Evolutionary conservation across 2,797 vertebrate species (phyloP).

Genomic region (Ctenopoma kingsleyae): DNA sequence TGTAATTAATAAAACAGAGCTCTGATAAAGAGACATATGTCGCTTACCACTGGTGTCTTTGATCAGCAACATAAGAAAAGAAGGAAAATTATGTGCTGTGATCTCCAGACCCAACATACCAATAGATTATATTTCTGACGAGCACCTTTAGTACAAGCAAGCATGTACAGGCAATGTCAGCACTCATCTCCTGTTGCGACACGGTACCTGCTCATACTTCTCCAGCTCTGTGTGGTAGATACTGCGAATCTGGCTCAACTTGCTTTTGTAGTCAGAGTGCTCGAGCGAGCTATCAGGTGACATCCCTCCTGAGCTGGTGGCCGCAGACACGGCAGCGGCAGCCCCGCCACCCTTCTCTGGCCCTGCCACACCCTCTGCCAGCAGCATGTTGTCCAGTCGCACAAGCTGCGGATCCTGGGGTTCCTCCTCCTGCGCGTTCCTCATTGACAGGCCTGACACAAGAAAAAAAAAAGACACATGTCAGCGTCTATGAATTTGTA

Average conservation of each 20-base stretch:
- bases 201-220: conserved; percentile 94
- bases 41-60: background rate
- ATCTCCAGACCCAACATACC: conserved; percentile 56
- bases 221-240: conserved; percentile 97
- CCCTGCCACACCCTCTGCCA: conserved; percentile 94
- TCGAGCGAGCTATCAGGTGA: conserved; percentile 95
- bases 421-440: conserved; percentile 92
- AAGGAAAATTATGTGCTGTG: conserved; percentile 9
- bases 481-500: conserved; percentile 6
- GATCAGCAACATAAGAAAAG: conserved; percentile 15
- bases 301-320: conserved; percentile 91
- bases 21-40: background rate
- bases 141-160: conserved; percentile 61
- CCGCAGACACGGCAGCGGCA: conserved; percentile 90
- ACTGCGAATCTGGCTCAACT: conserved; percentile 94
- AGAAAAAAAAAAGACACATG: conserved; percentile 2
- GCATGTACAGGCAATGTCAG: conserved; percentile 68
- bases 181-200: conserved; percentile 60
- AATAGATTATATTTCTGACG: conserved; percentile 47
- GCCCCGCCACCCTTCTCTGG: conserved; percentile 93
- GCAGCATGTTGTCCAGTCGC: conserved; percentile 94
- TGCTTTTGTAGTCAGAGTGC: conserved; percentile 96
- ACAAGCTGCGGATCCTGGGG: conserved; percentile 93
- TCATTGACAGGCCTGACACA: conserved; percentile 91
- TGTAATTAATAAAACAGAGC: background rate